Conservation (phyloP, 2,888 invertebrate species). For the Ametastegia equiseti region DNA sequence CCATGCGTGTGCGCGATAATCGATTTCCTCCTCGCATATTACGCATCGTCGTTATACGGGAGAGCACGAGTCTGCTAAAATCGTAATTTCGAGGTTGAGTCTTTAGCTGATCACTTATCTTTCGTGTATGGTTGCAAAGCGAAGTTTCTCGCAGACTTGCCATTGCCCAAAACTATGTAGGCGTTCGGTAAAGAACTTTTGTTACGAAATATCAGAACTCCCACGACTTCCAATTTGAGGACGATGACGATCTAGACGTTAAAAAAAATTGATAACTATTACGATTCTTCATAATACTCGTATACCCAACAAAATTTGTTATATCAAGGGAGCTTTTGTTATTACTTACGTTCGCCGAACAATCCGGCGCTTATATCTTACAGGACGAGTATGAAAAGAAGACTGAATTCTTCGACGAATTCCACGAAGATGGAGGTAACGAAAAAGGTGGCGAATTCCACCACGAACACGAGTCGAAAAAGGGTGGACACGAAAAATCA, state of each 20-base stretch:
- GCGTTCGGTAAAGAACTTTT: too few relatives aligned
- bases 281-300: neutral
- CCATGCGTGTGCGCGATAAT: neutral
- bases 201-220: too few relatives aligned
- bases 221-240: neutral
- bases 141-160: neutral
- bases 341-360: conserved; percentile 51
- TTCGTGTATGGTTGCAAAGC: neutral
- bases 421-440: conserved; percentile 82
- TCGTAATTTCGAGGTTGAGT: neutral
- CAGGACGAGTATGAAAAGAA: conserved; percentile 86
- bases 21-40: neutral
- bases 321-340: neutral
- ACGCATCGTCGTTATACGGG: neutral
- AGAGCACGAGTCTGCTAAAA: neutral
- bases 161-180: neutral
- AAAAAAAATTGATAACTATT: too few relatives aligned
- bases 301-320: neutral
- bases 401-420: conserved; percentile 87
- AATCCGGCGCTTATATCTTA: conserved; percentile 30
- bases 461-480: conserved; percentile 77
- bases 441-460: conserved; percentile 83
- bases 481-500: conserved; percentile 80
- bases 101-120: neutral
- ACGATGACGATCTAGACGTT: neutral